A percentile compares a stretch with the other conserved stretches of the same genome.
phyloP scores from a whole-genome alignment of 2,113 vertebrate genomes.

The Pungitius pungitius region DNA sequence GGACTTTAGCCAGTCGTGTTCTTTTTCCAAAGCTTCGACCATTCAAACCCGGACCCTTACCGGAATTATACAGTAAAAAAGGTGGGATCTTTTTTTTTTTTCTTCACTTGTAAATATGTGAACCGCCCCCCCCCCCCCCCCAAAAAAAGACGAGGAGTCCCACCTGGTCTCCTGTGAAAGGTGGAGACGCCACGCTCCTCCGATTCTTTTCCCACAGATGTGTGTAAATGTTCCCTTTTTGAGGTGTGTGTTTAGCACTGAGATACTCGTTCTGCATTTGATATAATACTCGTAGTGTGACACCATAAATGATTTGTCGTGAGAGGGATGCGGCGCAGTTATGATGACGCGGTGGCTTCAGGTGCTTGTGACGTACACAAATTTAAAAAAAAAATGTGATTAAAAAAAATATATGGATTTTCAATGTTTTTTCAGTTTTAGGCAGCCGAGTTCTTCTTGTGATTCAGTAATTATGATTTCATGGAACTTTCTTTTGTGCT shows the following conservation, averaged over 20 bases:
- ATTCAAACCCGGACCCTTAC: constrained; percentile 27
- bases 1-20: constrained; percentile 41
- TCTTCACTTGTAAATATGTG: constrained; percentile 72
- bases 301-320: constrained; percentile 66
- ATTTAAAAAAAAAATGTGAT: constrained; percentile 66
- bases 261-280: constrained; percentile 76
- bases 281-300: constrained; percentile 73
- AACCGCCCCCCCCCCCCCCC: constrained; percentile 24
- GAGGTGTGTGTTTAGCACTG: constrained; percentile 74
- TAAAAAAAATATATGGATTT: constrained; percentile 52
- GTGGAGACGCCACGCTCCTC: constrained; percentile 52
- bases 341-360: constrained; percentile 62
- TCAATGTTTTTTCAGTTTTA: constrained; percentile 64
- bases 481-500: constrained; percentile 46
- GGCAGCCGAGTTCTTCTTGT: constrained; percentile 72
- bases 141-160: constrained; percentile 20
- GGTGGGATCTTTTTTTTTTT: constrained; percentile 14
- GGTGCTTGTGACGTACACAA: constrained; percentile 72
- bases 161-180: constrained; percentile 9
- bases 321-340: constrained; percentile 69
- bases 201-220: constrained; percentile 45
- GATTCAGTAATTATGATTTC: constrained; percentile 62
- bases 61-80: constrained; percentile 15
- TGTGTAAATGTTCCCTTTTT: constrained; percentile 73
- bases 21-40: constrained; percentile 38